Conservation (phyloP, 1,140 invertebrate species). For the Araneus ventricosus region DNA sequence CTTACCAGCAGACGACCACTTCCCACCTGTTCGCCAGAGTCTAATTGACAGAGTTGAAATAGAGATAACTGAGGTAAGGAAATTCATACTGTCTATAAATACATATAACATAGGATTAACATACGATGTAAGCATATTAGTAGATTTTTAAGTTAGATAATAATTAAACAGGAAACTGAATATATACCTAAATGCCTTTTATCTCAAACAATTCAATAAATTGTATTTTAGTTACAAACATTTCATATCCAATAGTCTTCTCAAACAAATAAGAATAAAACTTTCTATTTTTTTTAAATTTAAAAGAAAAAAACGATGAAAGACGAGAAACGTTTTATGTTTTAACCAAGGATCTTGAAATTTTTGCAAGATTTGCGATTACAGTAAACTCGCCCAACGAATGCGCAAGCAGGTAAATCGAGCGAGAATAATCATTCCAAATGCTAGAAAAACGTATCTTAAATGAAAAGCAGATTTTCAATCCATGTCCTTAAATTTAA, state of each 20-base stretch:
- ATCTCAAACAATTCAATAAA: background rate
- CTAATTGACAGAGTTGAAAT: too few relatives aligned
- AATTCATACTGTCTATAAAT: too few relatives aligned
- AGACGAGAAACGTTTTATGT: background rate
- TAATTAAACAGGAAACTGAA: too few relatives aligned
- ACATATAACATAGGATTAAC: too few relatives aligned
- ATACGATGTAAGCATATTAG: too few relatives aligned
- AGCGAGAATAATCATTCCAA: background rate
- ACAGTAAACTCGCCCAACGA: background rate
- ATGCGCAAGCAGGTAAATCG: background rate
- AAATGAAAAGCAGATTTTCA: background rate
- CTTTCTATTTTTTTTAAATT: background rate
- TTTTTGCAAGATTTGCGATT: background rate
- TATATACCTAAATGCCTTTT: too few relatives aligned
- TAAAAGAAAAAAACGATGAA: background rate
- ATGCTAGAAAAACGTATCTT: background rate
- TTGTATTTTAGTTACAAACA: background rate
- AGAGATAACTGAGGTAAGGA: too few relatives aligned
- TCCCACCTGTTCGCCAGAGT: too few relatives aligned
- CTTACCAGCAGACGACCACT: too few relatives aligned
- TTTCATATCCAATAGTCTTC: background rate
- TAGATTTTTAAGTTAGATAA: too few relatives aligned
- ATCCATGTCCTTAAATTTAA: background rate
- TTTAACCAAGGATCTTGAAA: background rate
- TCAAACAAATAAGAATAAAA: background rate